Base-by-base conservation (phyloP, 2,113 vertebrate species). In the Dipodomys ordii region DNA sequence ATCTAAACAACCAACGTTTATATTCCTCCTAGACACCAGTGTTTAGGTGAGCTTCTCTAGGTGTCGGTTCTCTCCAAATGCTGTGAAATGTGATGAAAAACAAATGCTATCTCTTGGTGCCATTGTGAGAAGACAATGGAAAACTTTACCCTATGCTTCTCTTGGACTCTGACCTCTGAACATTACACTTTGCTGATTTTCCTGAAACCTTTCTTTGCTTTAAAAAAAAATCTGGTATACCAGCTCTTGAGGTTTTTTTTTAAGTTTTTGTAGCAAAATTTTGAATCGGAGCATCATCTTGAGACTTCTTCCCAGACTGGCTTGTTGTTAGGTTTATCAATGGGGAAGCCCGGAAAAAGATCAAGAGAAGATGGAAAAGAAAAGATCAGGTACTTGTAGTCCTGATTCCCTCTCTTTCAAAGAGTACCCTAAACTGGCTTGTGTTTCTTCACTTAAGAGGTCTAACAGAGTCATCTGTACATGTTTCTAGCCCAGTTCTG, bases 361-460 rank as follows among this genome's bases (percentile, higher is more conserved):
- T 5, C 39, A 1, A 19, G 35, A 22, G 18, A 30, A 22, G 20
- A n/a, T 0, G 28, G 9, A 1, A 39, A 60, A 16, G 83, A 46
- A 16, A 76, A 4, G 1, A 7, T 5, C 7, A 72, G 32, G 8
- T 9, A 30, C 64, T 35, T 20, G 13, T 12, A 28, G 10, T 9
- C 53, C 18, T 11, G 30, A n/a, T 23, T 60, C 23, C 67, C 8
- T 39, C 25, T 8, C 35, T 4, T 1, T 7, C 25, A 83, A 64
- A 69, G 8, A 23, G 13, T 8, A 6, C 23, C 27, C 83, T 7
- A 25, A 30, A 0, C 6, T 11, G 20, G 5, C 46, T 23, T 23
- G 9, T 15, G 18, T 25, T 53, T 80, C 39, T 73, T 68, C 16
- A 76, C 19, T 3, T 15, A 25, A 67, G 57, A 32, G 44, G 11